Evolutionary conservation across 2,113 vertebrate species (phyloP).

Genomic region (Anarrhichthys ocellatus): DNA sequence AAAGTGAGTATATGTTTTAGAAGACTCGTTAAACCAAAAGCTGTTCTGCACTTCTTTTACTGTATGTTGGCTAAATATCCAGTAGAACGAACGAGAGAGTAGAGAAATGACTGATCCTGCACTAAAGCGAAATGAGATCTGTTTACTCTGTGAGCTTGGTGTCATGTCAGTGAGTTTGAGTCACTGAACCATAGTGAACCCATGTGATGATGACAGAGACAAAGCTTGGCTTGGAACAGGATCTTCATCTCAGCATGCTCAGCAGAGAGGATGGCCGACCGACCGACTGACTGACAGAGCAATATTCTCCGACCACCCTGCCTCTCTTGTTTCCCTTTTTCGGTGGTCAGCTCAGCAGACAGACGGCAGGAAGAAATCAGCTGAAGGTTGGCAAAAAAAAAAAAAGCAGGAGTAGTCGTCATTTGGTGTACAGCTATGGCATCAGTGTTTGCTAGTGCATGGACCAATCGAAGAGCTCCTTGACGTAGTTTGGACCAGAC

Average conservation of each 20-base stretch:
- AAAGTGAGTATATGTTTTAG: not conserved
- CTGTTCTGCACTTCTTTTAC: slow-evolving; percentile 10
- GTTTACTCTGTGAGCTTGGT: slow-evolving; percentile 52
- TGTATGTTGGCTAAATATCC: slow-evolving; percentile 9
- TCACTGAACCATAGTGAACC: slow-evolving; percentile 54
- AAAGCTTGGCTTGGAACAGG: slow-evolving; percentile 79
- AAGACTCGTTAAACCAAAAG: not conserved
- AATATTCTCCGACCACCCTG: slow-evolving; percentile 8
- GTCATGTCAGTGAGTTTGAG: slow-evolving; percentile 49
- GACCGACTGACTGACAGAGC: slow-evolving; percentile 39
- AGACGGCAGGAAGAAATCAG: slow-evolving; percentile 15
- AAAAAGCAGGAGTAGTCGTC: not conserved
- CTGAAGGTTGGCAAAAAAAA: not conserved
- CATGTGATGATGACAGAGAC: slow-evolving; percentile 43
- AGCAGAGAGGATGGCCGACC: slow-evolving; percentile 46
- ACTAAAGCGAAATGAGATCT: slow-evolving; percentile 50
- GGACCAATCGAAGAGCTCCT: slow-evolving; percentile 71
- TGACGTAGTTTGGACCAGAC: slow-evolving; percentile 64
- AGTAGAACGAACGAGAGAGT: not conserved
- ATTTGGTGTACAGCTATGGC: no score
- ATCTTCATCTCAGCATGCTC: slow-evolving; percentile 62
- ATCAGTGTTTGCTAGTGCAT: slow-evolving; percentile 51
- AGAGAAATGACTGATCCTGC: slow-evolving; percentile 8
- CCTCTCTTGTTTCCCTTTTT: slow-evolving; percentile 42
- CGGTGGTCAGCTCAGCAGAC: slow-evolving; percentile 49